Conservation (phyloP, 2,888 invertebrate species). For the Bellardia bayeri region DNA sequence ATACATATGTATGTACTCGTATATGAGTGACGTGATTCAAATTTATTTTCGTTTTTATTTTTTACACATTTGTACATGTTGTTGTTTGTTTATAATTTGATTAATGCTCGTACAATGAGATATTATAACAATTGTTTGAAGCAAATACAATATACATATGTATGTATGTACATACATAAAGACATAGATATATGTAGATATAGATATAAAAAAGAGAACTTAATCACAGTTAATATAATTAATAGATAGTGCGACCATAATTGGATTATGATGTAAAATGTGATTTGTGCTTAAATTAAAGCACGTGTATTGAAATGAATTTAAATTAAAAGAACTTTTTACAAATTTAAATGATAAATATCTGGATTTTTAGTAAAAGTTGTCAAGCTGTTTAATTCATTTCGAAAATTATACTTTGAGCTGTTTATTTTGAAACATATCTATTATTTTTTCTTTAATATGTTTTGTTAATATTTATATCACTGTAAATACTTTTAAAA, state of each 20-base stretch:
- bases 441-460: too few species aligned
- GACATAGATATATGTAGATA: background rate
- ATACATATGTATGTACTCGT: background rate
- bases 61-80: too few species aligned
- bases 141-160: background rate
- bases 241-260: background rate
- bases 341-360: too few species aligned
- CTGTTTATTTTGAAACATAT: too few species aligned
- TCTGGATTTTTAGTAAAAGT: too few species aligned
- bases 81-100: constrained; percentile 10
- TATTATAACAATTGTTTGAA: constrained; percentile 5
- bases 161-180: too few species aligned
- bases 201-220: background rate
- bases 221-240: constrained; percentile 45
- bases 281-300: background rate
- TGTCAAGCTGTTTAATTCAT: too few species aligned
- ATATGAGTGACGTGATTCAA: background rate
- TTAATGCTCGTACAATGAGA: constrained; percentile 8
- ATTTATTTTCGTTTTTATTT: background rate
- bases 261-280: background rate
- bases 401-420: too few species aligned
- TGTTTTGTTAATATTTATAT: too few species aligned
- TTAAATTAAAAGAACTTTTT: background rate
- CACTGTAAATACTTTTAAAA: too few species aligned
- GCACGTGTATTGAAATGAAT: background rate